Percentiles rank a stretch among this genome's conserved stretches.
phyloP scores from a whole-genome alignment of 2,797 vertebrate genomes.

The Clarias laeviceps region DNA sequence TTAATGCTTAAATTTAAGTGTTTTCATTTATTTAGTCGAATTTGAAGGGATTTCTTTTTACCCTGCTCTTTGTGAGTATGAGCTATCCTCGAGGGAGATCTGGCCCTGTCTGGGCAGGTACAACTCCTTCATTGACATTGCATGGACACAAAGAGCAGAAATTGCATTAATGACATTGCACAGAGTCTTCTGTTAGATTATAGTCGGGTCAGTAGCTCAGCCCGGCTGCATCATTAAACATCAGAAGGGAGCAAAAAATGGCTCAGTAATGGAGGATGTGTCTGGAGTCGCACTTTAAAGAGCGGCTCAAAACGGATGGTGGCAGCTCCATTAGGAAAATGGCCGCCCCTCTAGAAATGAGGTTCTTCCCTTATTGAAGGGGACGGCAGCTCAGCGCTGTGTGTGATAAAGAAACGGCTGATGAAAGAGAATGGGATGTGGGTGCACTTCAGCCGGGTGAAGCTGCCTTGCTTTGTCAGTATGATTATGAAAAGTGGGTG shows the following conservation, averaged over 20 bases:
- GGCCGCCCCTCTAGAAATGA: slow-evolving; percentile 34
- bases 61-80: slow-evolving; percentile 25
- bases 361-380: slow-evolving; percentile 32
- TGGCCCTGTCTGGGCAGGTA: slow-evolving; percentile 31
- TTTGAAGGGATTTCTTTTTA: slow-evolving; percentile 39
- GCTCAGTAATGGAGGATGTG: slow-evolving; percentile 30
- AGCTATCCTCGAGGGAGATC: slow-evolving; percentile 34
- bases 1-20: slow-evolving; percentile 49
- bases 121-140: slow-evolving; percentile 10
- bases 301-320: slow-evolving; percentile 32
- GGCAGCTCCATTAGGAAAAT: slow-evolving; percentile 47
- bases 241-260: slow-evolving; percentile 24
- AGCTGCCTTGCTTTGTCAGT: slow-evolving; percentile 39
- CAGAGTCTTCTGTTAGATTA: slow-evolving; percentile 25
- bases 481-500: slow-evolving; percentile 50
- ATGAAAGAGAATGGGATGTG: slow-evolving; percentile 19
- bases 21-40: slow-evolving; percentile 55
- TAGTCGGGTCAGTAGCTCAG: slow-evolving; percentile 19
- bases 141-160: slow-evolving; percentile 12
- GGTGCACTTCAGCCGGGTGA: slow-evolving; percentile 19
- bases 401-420: background rate
- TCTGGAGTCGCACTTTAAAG: slow-evolving; percentile 31
- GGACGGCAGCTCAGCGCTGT: background rate
- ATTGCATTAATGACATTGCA: slow-evolving; percentile 30
- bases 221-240: slow-evolving; percentile 41